Conservation (phyloP, 2,113 vertebrate genomes). For the Notarius lentiginosus region DNA sequence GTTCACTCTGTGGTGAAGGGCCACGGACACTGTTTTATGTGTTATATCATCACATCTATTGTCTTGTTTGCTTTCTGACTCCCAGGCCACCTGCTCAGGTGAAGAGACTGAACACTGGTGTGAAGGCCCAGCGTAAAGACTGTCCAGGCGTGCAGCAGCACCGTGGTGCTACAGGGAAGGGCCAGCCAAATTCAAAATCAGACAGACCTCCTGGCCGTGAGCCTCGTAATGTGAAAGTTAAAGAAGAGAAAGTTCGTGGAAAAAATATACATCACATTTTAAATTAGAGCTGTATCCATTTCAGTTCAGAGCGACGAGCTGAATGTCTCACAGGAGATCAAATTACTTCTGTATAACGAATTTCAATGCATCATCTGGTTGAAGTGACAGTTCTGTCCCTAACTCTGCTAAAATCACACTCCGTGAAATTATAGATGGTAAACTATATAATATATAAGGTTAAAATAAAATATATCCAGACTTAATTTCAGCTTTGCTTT, state of each 20-base stretch:
- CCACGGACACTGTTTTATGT: background rate
- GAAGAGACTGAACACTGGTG: slow-evolving; percentile 81
- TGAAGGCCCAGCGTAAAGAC: slow-evolving; percentile 84
- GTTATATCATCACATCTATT: no score
- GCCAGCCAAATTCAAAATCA: slow-evolving; percentile 73
- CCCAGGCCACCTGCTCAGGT: slow-evolving; percentile 80
- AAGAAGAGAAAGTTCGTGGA: slow-evolving; percentile 84
- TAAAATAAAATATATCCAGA: background rate
- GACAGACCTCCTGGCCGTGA: slow-evolving; percentile 75
- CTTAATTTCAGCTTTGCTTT: background rate
- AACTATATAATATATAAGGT: background rate
- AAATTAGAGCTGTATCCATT: background rate
- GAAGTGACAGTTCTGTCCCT: background rate
- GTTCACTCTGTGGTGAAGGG: background rate
- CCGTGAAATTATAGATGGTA: background rate
- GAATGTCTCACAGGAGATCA: background rate
- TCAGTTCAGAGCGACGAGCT: background rate
- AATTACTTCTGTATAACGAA: background rate
- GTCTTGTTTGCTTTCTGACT: slow-evolving; percentile 34
- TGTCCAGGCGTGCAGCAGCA: slow-evolving; percentile 76
- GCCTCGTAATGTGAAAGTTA: slow-evolving; percentile 75
- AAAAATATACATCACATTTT: background rate
- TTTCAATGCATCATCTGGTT: background rate
- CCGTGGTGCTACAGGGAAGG: slow-evolving; percentile 76
- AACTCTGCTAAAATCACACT: background rate